phyloP scores from a whole-genome alignment of 1,140 invertebrate species.

The Drosophila asahinai region DNA sequence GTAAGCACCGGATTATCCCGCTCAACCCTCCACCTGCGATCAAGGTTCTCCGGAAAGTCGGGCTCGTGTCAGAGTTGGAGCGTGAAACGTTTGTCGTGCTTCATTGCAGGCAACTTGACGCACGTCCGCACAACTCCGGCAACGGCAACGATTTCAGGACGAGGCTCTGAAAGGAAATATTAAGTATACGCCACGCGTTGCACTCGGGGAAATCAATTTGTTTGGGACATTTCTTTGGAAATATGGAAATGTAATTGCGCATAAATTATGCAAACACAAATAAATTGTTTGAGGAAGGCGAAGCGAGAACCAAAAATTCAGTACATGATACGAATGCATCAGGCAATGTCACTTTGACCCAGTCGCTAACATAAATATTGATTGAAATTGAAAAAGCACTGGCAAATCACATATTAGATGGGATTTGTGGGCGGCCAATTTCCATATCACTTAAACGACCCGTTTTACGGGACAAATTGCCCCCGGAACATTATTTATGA shows the following conservation, averaged over 20 bases:
- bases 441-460: constrained; percentile 50
- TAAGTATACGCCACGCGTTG: constrained; percentile 51
- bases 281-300: constrained; percentile 42
- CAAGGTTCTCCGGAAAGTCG: neutral
- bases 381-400: constrained; percentile 54
- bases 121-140: constrained; percentile 66
- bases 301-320: constrained; percentile 31
- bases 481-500: constrained; percentile 64
- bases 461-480: constrained; percentile 43
- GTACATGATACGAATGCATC: constrained; percentile 13
- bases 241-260: constrained; percentile 47
- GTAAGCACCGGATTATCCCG: neutral
- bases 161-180: constrained; percentile 24
- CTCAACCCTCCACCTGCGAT: neutral
- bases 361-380: constrained; percentile 57
- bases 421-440: constrained; percentile 25
- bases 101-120: constrained; percentile 67
- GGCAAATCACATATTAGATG: constrained; percentile 59
- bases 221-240: constrained; percentile 31
- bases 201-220: constrained; percentile 43
- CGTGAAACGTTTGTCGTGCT: constrained; percentile 61
- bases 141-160: constrained; percentile 11
- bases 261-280: constrained; percentile 58
- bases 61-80: constrained; percentile 34
- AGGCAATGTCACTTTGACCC: constrained; percentile 28